phyloP scores from a whole-genome alignment of 2,797 vertebrate species.

The Kryptopterus vitreolus region DNA sequence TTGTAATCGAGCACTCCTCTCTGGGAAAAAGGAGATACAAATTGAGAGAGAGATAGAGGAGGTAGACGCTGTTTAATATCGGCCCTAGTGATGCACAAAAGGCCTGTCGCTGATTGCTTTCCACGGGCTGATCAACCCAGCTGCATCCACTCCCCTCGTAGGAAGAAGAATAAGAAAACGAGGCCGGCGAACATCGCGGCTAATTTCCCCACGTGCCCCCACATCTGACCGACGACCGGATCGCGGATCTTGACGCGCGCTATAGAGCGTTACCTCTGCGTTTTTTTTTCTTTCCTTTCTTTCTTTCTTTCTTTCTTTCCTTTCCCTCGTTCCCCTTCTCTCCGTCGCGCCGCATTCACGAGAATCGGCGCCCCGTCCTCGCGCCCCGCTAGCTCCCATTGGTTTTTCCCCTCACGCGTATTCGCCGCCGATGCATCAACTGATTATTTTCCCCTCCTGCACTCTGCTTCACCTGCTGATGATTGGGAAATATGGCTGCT shows the following conservation, averaged over 20 bases:
- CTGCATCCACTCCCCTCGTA: constrained; percentile 43
- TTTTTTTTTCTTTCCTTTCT: neutral
- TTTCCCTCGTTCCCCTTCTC: neutral
- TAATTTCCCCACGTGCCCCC: constrained; percentile 35
- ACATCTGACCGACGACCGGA: constrained; percentile 31
- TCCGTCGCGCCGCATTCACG: constrained; percentile 49
- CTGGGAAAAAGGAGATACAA: constrained; percentile 12
- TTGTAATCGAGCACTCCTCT: constrained; percentile 49
- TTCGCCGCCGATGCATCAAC: constrained; percentile 66
- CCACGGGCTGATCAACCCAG: constrained; percentile 45
- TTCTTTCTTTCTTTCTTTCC: neutral
- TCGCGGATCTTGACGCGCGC: neutral
- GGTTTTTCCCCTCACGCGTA: constrained; percentile 60
- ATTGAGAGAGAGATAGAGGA: constrained; percentile 1
- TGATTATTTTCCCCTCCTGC: constrained; percentile 68
- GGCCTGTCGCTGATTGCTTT: constrained; percentile 53
- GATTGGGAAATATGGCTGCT: constrained; percentile 69
- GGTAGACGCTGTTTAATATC: constrained; percentile 49
- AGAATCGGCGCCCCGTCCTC: constrained; percentile 38
- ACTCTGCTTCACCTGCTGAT: constrained; percentile 66
- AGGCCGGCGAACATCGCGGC: constrained; percentile 26
- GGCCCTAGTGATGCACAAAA: constrained; percentile 48
- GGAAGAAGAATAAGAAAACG: constrained; percentile 16
- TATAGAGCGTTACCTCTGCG: too few species aligned
- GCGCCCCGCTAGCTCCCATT: constrained; percentile 36